Base-by-base conservation (phyloP, 2,888 invertebrate species). In the Exocentrus adspersus region DNA sequence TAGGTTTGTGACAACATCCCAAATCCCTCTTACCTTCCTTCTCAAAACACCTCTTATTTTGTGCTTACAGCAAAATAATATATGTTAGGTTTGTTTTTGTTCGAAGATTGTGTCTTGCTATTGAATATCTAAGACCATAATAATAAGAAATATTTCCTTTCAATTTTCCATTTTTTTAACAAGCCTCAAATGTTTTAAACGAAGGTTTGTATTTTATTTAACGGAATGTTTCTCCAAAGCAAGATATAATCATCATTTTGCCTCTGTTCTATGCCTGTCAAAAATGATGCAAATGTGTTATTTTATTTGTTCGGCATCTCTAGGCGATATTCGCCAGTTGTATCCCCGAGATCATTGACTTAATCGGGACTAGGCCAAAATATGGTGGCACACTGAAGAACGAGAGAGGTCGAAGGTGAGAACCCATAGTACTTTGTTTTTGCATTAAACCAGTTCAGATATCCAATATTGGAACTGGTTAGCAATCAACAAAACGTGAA, bases 241-340 rank as follows among this genome's bases (percentile, higher is more conserved):
- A 61, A 67, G 59, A 68, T 53, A 53, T 48, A 64, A 67, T 64
- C 60, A 43, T 54, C 46, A 51, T 53, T 62, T 46, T 66, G 67
- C 68, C 67, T 70, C 65, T 64, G 67, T 64, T 65, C 58, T 58
- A 64, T 66, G 59, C 61, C 74, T 77, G 62, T 77, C 74, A 60
- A 76, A 76, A 78, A 75, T 79, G 77, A 79, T 78, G 77, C 78
- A 74, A 54, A 52, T 65, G 62, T 70, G 78, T 76, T 78, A 85
- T 86, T 86, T n/a, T 87, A 84, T 86, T 80, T 87, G 86, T 87
- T 86, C 86, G 85, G 86, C 78, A 76, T 67, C 78, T 80, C 73
- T 83, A 98, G 97, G 98, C 98, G 90, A 97, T 98, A 92, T 99
- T 99, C 94, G 98, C 98, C 90, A 97, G 97, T 92, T 98, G 97